A percentile compares a stretch with the other conserved stretches of the same genome.
These are phyloP conservation scores for Euproctis similis DNA, from an alignment of 2,888 invertebrate genomes.

Conservation along the genomic window DNA sequence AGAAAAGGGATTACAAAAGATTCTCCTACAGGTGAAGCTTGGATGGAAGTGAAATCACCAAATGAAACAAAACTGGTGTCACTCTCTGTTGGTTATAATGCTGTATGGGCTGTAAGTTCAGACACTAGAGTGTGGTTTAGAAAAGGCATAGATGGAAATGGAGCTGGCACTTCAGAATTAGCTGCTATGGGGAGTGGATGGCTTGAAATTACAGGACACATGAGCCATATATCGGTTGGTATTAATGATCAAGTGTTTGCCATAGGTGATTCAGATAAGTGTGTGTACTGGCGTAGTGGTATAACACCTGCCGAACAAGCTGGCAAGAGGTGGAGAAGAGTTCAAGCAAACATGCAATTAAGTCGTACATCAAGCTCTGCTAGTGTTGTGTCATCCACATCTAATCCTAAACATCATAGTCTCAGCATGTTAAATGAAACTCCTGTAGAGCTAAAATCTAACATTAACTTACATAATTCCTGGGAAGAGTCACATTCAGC, in stretches of 20 bases:
- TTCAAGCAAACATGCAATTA: conserved; percentile 87
- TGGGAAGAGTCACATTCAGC: conserved; percentile 86
- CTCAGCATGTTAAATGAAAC: conserved; percentile 70
- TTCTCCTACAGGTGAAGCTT: conserved; percentile 80
- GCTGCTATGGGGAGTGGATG: conserved; percentile 88
- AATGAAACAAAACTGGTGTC: conserved; percentile 82
- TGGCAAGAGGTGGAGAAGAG: conserved; percentile 89
- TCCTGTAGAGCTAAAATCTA: conserved; percentile 57
- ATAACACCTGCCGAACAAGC: conserved; percentile 84
- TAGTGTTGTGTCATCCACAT: conserved; percentile 79
- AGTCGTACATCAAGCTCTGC: conserved; percentile 89
- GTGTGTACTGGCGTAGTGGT: conserved; percentile 86
- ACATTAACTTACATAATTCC: conserved; percentile 75
- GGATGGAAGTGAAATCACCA: conserved; percentile 87
- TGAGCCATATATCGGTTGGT: conserved; percentile 89
- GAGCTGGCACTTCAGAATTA: conserved; percentile 82
- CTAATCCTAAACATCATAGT: conserved; percentile 81
- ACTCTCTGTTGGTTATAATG: conserved; percentile 87
- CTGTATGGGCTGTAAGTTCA: conserved; percentile 87
- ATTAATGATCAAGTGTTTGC: conserved; percentile 93
- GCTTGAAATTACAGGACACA: conserved; percentile 92
- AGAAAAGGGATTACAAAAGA: conserved; percentile 90
- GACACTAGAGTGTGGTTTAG: conserved; percentile 92
- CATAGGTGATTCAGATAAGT: conserved; percentile 87
- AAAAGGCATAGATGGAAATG: conserved; percentile 81